A percentile compares a stretch with the other conserved stretches of the same genome.
phyloP scores from a whole-genome alignment of 92 coral and sea anemone genomes.

The Blastomussa wellsi region DNA sequence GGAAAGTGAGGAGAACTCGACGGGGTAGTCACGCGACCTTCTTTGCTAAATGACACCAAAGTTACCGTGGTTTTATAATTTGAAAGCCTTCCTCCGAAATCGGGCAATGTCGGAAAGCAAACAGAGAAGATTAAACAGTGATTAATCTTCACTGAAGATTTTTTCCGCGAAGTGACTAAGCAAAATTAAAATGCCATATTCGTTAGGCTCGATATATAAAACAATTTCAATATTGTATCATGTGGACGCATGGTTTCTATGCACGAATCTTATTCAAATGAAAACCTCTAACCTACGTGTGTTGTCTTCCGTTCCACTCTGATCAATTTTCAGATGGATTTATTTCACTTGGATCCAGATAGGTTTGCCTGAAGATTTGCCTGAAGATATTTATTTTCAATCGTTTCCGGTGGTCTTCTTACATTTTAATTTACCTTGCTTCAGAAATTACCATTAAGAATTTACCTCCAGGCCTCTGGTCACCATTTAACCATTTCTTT shows the following conservation, averaged over 20 bases:
- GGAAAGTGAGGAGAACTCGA: not conserved
- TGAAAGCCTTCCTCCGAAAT: not conserved
- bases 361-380: slow-evolving; percentile 3
- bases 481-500: not conserved
- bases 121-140: no score
- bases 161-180: not conserved
- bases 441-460: not conserved
- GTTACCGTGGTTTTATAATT: not conserved
- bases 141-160: not conserved
- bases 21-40: not conserved
- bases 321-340: not conserved
- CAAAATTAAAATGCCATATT: not conserved
- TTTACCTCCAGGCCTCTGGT: not conserved
- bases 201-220: not conserved
- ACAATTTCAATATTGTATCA: not conserved
- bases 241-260: not conserved
- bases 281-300: not conserved
- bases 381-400: slow-evolving; percentile 5
- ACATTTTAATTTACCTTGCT: slow-evolving; percentile 24
- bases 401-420: slow-evolving; percentile 16
- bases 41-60: not conserved
- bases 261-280: not conserved
- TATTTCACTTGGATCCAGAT: not conserved
- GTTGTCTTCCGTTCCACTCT: not conserved
- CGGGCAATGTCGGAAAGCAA: not conserved